Evolutionary conservation across 2,888 invertebrate genomes (phyloP).

Genomic region (Liposcelis brunnea): DNA sequence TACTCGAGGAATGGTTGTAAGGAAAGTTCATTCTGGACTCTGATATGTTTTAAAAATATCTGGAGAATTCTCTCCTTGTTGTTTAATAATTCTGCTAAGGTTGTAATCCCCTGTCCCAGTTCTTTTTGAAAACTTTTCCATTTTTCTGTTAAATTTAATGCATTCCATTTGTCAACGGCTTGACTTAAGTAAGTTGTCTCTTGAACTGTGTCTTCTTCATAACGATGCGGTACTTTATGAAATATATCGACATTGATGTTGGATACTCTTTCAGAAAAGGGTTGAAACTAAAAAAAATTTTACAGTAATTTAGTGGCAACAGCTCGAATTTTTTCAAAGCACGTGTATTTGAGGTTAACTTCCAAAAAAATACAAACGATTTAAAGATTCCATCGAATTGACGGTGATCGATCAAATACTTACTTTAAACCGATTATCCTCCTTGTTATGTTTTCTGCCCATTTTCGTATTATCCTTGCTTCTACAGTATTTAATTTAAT

Average conservation of each 20-base stretch:
- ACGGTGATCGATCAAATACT: no score
- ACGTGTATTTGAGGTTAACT: no score
- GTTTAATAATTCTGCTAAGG: conserved; percentile 68
- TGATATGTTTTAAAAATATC: conserved; percentile 53
- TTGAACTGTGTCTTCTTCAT: conserved; percentile 42
- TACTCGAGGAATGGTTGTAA: conserved; percentile 74
- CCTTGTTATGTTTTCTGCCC: no score
- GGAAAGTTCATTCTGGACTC: conserved; percentile 50
- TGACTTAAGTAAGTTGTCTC: conserved; percentile 67
- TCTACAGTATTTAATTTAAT: no score
- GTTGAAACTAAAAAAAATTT: conserved; percentile 48
- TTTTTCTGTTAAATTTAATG: conserved; percentile 68
- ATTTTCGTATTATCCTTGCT: no score
- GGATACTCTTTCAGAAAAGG: conserved; percentile 73
- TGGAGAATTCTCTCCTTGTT: conserved; percentile 59
- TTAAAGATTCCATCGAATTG: no score
- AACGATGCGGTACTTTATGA: conserved; percentile 62
- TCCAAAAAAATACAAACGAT: no score
- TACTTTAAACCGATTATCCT: no score
- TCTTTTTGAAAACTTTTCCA: conserved; percentile 61
- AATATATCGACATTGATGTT: conserved; percentile 76
- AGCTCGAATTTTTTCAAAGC: no score
- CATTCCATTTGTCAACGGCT: conserved; percentile 75
- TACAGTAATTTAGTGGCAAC: no score
- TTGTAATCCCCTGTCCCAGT: conserved; percentile 51